Percentiles rank a stretch among this genome's conserved stretches.
Conservation (phyloP, 2,888 invertebrate genomes). For the Torymus aiolomorphi region DNA sequence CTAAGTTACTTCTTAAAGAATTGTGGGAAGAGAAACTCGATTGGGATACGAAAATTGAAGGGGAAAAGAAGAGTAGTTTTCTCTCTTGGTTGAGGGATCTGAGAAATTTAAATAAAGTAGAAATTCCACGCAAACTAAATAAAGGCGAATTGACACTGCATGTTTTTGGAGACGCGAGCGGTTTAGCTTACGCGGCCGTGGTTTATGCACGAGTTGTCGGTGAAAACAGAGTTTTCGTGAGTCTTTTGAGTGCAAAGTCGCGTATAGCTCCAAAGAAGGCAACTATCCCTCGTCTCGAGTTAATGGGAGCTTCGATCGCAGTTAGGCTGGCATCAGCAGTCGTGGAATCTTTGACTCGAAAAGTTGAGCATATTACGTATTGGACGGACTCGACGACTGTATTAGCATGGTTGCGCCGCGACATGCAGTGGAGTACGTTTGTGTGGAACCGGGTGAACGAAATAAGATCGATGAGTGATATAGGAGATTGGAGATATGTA, state of each 20-base stretch:
- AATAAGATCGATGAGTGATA: too few species aligned
- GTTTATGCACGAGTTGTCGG: too few species aligned
- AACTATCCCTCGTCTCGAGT: neutral
- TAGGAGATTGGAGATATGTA: neutral
- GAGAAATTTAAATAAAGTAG: neutral
- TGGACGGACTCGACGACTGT: neutral
- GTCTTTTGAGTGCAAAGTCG: too few species aligned
- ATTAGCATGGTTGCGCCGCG: neutral
- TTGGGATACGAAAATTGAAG: conserved; percentile 56
- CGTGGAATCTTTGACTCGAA: neutral
- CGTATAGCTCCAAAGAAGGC: too few species aligned
- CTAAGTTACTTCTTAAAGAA: neutral
- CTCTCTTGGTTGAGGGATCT: neutral
- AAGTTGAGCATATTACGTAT: neutral
- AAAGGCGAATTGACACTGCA: neutral
- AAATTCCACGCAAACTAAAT: neutral
- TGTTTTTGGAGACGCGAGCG: neutral
- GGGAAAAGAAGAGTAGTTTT: neutral
- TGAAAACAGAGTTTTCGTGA: too few species aligned
- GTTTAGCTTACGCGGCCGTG: too few species aligned
- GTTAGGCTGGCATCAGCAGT: neutral
- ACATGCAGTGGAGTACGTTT: neutral
- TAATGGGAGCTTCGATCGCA: neutral
- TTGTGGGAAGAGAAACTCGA: conserved; percentile 44
- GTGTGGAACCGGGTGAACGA: neutral